These are phyloP conservation scores for Exephanes ischioxanthus DNA, from an alignment of 2,888 invertebrate genomes.

Conservation along the genomic window DNA sequence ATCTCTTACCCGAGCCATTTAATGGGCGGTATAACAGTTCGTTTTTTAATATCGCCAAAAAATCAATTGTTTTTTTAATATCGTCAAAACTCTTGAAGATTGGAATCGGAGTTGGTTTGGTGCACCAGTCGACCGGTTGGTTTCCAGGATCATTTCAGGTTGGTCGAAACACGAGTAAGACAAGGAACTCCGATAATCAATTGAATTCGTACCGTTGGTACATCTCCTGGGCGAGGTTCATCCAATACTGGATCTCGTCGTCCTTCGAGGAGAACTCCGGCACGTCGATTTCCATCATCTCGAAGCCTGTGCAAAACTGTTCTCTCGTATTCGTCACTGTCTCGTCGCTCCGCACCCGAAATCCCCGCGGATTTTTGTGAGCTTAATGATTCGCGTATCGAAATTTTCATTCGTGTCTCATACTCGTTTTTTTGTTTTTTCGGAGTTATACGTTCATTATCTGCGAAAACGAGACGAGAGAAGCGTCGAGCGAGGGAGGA, in stretches of 20 bases:
- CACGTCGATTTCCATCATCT: slow-evolving; percentile 80
- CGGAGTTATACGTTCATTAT: slow-evolving; percentile 42
- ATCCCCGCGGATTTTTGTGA: background rate
- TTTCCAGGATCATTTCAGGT: too few relatives aligned
- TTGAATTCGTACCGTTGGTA: slow-evolving; percentile 78
- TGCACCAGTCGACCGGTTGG: too few relatives aligned
- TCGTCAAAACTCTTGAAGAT: too few relatives aligned
- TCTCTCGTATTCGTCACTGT: background rate
- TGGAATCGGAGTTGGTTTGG: too few relatives aligned
- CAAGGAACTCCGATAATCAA: background rate
- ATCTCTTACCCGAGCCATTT: too few relatives aligned
- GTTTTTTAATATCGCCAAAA: background rate
- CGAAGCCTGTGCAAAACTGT: background rate
- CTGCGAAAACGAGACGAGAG: slow-evolving; percentile 10
- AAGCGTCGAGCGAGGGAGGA: slow-evolving; percentile 23
- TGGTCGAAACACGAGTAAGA: background rate
- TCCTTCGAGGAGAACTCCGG: slow-evolving; percentile 82
- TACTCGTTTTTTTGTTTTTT: slow-evolving; percentile 12
- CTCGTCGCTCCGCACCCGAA: background rate
- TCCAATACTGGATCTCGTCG: slow-evolving; percentile 84
- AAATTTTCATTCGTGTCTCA: slow-evolving; percentile 43
- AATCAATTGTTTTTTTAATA: too few relatives aligned
- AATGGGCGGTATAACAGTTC: background rate
- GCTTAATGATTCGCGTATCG: background rate
- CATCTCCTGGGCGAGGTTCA: slow-evolving; percentile 82